Evolutionary conservation across 1,140 invertebrate genomes (phyloP).

Genomic region (Plectus sambesii): DNA sequence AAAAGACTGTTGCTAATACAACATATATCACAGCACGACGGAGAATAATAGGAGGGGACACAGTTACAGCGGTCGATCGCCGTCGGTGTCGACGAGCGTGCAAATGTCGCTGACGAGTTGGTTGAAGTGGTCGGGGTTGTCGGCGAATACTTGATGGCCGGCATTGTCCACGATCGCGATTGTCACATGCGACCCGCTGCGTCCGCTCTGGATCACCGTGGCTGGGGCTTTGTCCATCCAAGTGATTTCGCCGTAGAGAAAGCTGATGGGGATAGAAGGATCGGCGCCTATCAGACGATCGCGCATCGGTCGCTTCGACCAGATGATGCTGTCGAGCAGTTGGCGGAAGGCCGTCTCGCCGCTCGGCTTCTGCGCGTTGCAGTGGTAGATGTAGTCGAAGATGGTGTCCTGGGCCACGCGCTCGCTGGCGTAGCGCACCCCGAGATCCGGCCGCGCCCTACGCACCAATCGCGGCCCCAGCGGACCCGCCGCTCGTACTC

Average conservation of each 20-base stretch:
- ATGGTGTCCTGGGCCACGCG: conserved; percentile 61
- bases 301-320: conserved; percentile 93
- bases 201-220: conserved; percentile 61
- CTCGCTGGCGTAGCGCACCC: conserved; percentile 68
- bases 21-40: no score
- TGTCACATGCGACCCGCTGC: conserved; percentile 57
- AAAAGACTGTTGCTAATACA: no score
- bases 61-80: background rate
- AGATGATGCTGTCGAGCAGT: conserved; percentile 77
- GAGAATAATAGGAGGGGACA: no score
- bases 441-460: conserved; percentile 69
- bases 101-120: conserved; percentile 37
- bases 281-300: no score
- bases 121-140: conserved; percentile 76
- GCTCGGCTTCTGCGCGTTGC: conserved; percentile 76
- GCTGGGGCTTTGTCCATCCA: conserved; percentile 79
- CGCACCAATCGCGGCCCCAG: conserved; percentile 62
- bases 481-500: conserved; percentile 70
- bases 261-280: conserved; percentile 67
- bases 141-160: conserved; percentile 90
- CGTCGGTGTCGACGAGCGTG: background rate
- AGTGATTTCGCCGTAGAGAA: conserved; percentile 77
- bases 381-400: conserved; percentile 84
- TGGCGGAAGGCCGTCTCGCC: conserved; percentile 85
- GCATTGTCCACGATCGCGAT: conserved; percentile 71